Percentiles rank a stretch among this genome's conserved stretches.
Conservation (phyloP, 2,888 invertebrate species). For the Serripes groenlandicus region DNA sequence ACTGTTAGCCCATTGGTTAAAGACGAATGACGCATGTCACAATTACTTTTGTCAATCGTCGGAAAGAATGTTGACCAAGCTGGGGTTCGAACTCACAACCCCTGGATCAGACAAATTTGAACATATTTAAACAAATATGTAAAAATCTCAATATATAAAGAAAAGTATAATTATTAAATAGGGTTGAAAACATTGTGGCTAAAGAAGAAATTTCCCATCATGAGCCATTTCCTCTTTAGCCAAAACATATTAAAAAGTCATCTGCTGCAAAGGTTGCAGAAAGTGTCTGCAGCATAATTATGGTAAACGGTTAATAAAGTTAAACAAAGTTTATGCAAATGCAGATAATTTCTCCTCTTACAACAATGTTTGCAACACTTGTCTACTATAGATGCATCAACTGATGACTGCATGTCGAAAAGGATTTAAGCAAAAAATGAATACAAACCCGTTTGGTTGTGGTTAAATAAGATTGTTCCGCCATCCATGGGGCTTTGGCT, state of each 20-base stretch:
- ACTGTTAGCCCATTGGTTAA: too few relatives aligned
- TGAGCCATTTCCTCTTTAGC: background rate
- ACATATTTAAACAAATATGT: background rate
- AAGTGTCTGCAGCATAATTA: too few relatives aligned
- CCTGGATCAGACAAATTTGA: too few relatives aligned
- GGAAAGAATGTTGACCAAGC: too few relatives aligned
- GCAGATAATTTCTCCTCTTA: background rate
- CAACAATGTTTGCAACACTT: background rate
- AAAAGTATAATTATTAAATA: too few relatives aligned
- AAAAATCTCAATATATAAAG: too few relatives aligned
- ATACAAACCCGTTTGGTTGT: conserved; percentile 77
- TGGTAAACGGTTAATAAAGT: background rate
- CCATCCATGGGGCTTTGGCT: conserved; percentile 76
- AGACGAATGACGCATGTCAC: too few relatives aligned
- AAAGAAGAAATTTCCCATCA: background rate
- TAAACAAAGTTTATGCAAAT: background rate
- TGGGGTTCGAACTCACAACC: too few relatives aligned
- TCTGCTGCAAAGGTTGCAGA: background rate
- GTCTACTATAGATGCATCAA: too few relatives aligned
- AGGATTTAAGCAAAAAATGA: too few relatives aligned
- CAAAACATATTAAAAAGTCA: background rate
- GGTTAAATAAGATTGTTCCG: conserved; percentile 75
- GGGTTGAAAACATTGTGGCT: background rate
- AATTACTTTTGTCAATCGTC: too few relatives aligned
- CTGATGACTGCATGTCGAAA: too few relatives aligned